Evolutionary conservation across 2,113 vertebrate genomes (phyloP), one percentile per base, ranked within the genome.

Genomic region (Orthonyx spaldingii): DNA sequence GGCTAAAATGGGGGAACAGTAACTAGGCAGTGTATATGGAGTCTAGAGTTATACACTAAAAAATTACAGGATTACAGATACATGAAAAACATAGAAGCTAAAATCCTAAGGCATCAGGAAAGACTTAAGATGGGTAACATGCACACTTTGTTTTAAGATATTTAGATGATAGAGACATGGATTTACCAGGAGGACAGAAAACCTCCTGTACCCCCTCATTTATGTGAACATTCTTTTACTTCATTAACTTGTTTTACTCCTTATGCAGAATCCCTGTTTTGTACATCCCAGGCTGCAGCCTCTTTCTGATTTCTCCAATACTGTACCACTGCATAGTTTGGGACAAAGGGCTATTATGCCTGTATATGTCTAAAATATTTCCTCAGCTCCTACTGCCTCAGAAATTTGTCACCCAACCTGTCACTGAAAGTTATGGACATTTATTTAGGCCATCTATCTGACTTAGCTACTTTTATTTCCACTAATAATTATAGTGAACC

Each of bases 361-460:
- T 32, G 2, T 46, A 3, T 16, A 32, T 27, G 9, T 28, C 24
- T 64, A 16, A 39, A 52, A 20, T 35, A 85, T 19, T 41, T 52
- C 18, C 44, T 84, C 42, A 70, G 3, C 22, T n/a, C 32, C 44
- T 59, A 17, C 30, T 64, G 44, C 20, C 13, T 42, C 44, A 56
- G 24, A 44, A 30, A 41, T 74, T 18, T 59, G 35, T 55, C 57
- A 57, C 1, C 1, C 12, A 39, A 41, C 3, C 16, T 3, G 1
- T n/a, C 35, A 84, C 22, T 0, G 1, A 8, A 53, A 63, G 18
- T 1, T 1, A 6, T 19, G 11, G 50, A 50, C 24, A 5, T 70
- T 32, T 77, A 49, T 42, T 84, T 26, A 83, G 30, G 24, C n/a
- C 26, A 81, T 22, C 37, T 32, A 15, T n/a, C 46, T 86, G 15